These are phyloP conservation scores for Larimichthys crocea DNA, from an alignment of 2,113 vertebrate genomes.

Conservation along the genomic window DNA sequence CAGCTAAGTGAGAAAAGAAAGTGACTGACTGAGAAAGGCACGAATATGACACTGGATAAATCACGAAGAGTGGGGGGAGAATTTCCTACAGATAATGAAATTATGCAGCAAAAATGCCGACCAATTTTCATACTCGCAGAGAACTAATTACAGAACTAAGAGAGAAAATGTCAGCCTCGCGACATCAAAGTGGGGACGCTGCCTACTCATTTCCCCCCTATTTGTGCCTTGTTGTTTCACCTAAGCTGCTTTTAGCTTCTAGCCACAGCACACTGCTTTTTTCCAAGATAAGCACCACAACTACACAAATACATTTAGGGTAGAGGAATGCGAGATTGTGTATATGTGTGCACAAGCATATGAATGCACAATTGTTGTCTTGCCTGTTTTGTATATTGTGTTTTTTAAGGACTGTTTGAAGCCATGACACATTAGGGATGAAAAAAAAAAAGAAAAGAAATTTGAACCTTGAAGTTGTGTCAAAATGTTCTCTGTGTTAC, in stretches of 20 bases:
- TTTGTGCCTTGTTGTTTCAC: conserved; percentile 71
- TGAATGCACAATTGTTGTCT: background rate
- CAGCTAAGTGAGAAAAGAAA: conserved; percentile 19
- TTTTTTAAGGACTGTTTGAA: background rate
- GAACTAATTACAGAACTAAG: conserved; percentile 75
- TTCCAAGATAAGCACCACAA: conserved; percentile 61
- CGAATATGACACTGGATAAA: conserved; percentile 56
- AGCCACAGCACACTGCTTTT: conserved; percentile 52
- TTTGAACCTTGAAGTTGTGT: conserved; percentile 23
- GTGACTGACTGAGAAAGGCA: conserved; percentile 23
- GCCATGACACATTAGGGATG: conserved; percentile 13
- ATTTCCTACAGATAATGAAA: conserved; percentile 73
- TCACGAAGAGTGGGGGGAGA: conserved; percentile 52
- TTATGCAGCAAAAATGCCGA: conserved; percentile 64
- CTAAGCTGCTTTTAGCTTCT: conserved; percentile 70
- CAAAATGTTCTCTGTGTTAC: conserved; percentile 6
- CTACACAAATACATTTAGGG: conserved; percentile 16
- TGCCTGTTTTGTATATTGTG: background rate
- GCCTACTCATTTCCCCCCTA: conserved; percentile 55
- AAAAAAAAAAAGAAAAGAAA: background rate
- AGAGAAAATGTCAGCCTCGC: conserved; percentile 70
- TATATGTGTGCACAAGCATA: background rate
- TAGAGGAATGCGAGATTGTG: conserved; percentile 7
- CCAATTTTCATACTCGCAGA: conserved; percentile 63
- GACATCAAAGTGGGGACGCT: conserved; percentile 73